Conservation (phyloP, 2,113 vertebrate species). For the Odontesthes bonariensis region DNA sequence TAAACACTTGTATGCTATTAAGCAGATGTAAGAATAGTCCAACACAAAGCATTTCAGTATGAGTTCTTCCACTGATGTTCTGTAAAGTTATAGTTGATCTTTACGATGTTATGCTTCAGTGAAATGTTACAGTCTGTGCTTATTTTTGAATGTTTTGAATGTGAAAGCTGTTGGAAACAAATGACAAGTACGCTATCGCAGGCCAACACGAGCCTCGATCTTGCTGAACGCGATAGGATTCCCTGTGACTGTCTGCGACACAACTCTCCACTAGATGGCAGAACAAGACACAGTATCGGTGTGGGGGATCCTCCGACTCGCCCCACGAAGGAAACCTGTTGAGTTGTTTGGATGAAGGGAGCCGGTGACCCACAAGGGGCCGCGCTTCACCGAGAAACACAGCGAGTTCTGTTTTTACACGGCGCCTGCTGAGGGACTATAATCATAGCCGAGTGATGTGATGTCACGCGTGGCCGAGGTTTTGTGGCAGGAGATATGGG, state of each 20-base stretch:
- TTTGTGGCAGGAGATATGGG: background rate
- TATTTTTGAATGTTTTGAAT: too few relatives aligned
- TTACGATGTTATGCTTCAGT: too few relatives aligned
- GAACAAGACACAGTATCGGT: constrained; percentile 46
- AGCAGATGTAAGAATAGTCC: too few relatives aligned
- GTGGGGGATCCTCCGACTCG: background rate
- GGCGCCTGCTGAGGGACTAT: constrained; percentile 2
- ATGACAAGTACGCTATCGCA: too few relatives aligned
- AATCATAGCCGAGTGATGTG: background rate
- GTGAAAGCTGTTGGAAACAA: too few relatives aligned
- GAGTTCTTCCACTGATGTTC: too few relatives aligned
- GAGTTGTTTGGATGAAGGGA: background rate
- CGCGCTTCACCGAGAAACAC: constrained; percentile 29
- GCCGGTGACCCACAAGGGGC: constrained; percentile 36
- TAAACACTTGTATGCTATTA: too few relatives aligned
- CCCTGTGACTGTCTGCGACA: background rate
- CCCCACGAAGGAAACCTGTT: too few relatives aligned
- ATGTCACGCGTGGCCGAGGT: constrained; percentile 27
- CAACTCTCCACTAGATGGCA: constrained; percentile 75
- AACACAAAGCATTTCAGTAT: too few relatives aligned
- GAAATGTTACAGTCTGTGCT: too few relatives aligned
- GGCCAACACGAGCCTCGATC: too few relatives aligned
- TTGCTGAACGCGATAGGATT: background rate
- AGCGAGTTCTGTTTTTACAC: background rate
- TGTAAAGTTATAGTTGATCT: too few relatives aligned